Conservation (phyloP, 1,140 invertebrate genomes). For the Ceratitis capitata region DNA sequence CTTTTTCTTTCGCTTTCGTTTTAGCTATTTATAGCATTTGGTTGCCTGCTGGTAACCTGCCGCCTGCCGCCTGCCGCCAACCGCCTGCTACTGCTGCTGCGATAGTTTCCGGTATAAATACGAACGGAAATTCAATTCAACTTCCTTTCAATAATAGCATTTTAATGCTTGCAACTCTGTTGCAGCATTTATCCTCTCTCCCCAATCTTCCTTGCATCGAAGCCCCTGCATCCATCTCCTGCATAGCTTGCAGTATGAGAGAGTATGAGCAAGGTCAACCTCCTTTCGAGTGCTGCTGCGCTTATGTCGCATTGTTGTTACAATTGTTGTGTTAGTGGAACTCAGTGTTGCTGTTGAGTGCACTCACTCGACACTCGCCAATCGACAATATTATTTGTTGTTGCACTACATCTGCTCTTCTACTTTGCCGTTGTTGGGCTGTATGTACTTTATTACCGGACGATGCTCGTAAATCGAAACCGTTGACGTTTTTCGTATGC, state of each 20-base stretch:
- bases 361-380: constrained; percentile 10
- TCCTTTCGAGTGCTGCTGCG: neutral
- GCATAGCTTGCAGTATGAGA: neutral
- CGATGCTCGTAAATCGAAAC: constrained; percentile 15
- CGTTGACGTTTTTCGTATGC: neutral
- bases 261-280: neutral
- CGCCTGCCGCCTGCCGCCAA: neutral
- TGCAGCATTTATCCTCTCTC: neutral
- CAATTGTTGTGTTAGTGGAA: neutral
- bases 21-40: neutral
- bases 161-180: constrained; percentile 37
- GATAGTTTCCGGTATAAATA: constrained; percentile 39
- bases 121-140: constrained; percentile 40
- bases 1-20: neutral
- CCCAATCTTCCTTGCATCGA: no score
- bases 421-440: neutral
- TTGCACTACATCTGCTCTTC: neutral
- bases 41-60: neutral
- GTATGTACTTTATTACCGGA: neutral
- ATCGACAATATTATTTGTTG: neutral
- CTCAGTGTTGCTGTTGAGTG: neutral
- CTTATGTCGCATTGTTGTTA: neutral
- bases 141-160: constrained; percentile 39
- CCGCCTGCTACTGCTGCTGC: neutral
- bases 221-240: neutral